Percentiles rank a stretch among this genome's conserved stretches.
Evolutionary conservation across 2,888 invertebrate species (phyloP).

Genomic region (Nomada fucata): DNA sequence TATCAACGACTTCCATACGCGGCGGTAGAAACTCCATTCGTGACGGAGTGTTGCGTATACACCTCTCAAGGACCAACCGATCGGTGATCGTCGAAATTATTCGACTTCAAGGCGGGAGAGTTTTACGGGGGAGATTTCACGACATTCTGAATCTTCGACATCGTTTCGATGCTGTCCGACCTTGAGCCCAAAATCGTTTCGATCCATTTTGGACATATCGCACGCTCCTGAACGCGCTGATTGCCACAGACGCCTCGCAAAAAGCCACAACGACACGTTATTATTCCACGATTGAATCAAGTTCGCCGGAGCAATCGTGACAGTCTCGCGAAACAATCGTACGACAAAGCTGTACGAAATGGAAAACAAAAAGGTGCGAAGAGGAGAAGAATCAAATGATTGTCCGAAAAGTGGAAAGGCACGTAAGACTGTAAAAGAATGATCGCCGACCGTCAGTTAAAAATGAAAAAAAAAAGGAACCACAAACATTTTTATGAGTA

Average conservation of each 20-base stretch:
- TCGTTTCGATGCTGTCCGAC: conserved; percentile 66
- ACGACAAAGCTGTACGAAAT: background rate
- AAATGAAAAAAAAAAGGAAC: background rate
- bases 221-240: conserved; percentile 42
- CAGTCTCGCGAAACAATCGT: conserved; percentile 1
- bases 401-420: too few relatives aligned
- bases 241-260: conserved; percentile 48
- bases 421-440: background rate
- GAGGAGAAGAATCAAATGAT: background rate
- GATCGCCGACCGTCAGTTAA: background rate
- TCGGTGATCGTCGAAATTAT: conserved; percentile 51
- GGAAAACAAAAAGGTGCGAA: background rate
- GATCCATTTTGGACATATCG: conserved; percentile 80
- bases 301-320: conserved; percentile 9
- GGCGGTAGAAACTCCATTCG: conserved; percentile 19
- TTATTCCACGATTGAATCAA: conserved; percentile 9
- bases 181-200: conserved; percentile 80
- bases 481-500: background rate
- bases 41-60: conserved; percentile 23
- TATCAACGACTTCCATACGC: conserved; percentile 48
- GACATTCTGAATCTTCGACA: conserved; percentile 56
- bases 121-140: conserved; percentile 54
- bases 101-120: conserved; percentile 42
- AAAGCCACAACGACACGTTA: conserved; percentile 37
- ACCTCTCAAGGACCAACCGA: conserved; percentile 36